Evolutionary conservation across 2,888 invertebrate species (phyloP).

Genomic region (Lasioglossum figueresi): DNA sequence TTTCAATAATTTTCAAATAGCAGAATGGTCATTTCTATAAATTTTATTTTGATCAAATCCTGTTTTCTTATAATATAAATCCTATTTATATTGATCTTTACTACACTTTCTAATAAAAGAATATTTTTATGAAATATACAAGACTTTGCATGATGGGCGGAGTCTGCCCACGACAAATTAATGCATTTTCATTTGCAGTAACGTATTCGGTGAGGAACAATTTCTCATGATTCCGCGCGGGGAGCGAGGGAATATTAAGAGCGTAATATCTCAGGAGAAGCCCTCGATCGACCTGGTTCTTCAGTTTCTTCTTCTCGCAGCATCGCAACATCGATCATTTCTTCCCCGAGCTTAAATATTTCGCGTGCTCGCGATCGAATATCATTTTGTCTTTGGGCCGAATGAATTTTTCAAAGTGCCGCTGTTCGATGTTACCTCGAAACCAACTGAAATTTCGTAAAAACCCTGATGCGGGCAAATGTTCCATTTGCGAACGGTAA

Average conservation of each 20-base stretch:
- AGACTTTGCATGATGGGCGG: neutral
- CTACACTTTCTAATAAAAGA: neutral
- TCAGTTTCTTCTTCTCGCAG: neutral
- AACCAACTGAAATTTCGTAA: neutral
- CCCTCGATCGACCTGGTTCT: slow-evolving; percentile 6
- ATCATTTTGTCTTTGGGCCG: neutral
- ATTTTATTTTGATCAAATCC: too few relatives aligned
- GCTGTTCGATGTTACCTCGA: neutral
- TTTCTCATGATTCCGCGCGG: neutral
- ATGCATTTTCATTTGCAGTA: neutral
- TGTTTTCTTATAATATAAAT: neutral
- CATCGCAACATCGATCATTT: slow-evolving; percentile 31
- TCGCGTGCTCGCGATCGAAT: neutral
- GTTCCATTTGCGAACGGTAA: slow-evolving; percentile 27
- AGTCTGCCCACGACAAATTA: neutral
- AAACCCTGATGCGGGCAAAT: neutral
- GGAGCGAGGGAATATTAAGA: neutral
- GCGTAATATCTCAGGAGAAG: slow-evolving; percentile 3
- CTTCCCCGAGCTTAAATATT: slow-evolving; percentile 31
- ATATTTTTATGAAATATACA: neutral
- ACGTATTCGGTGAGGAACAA: neutral
- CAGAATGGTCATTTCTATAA: too few relatives aligned
- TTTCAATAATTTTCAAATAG: neutral
- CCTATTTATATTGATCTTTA: neutral
- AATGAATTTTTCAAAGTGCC: neutral